Evolutionary conservation across 2,113 vertebrate genomes (phyloP).

Genomic region (Chloropsis cyanopogon): DNA sequence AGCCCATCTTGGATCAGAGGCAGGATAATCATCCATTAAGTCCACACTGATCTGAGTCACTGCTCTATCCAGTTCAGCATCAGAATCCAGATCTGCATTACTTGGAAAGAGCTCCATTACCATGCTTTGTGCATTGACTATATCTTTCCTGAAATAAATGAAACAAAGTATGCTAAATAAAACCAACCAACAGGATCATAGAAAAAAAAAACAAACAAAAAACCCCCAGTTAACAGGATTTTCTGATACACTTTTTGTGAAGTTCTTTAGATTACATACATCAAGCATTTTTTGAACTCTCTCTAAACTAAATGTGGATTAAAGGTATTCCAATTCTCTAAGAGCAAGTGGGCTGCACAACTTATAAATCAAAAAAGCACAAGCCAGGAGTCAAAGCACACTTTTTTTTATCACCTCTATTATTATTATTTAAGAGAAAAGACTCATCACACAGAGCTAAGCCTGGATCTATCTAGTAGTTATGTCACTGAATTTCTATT

Average conservation of each 20-base stretch:
- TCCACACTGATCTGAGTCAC: slow-evolving; percentile 89
- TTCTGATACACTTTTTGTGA: neutral
- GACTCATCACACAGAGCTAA: neutral
- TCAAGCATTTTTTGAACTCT: neutral
- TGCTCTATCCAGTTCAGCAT: slow-evolving; percentile 80
- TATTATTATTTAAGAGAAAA: neutral
- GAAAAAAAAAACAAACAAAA: neutral
- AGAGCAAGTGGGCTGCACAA: neutral
- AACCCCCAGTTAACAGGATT: neutral
- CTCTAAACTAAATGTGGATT: neutral
- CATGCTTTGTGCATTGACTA: slow-evolving; percentile 82
- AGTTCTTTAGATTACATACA: neutral
- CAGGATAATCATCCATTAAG: slow-evolving; percentile 94
- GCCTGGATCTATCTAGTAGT: neutral
- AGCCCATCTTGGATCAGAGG: slow-evolving; percentile 95
- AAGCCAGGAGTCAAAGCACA: neutral
- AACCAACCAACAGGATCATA: neutral
- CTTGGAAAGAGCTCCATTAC: slow-evolving; percentile 83
- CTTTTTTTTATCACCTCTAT: neutral
- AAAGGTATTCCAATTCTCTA: neutral
- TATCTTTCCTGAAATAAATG: slow-evolving; percentile 80
- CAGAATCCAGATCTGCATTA: slow-evolving; percentile 67
- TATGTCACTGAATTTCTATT: neutral
- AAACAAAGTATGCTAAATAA: neutral
- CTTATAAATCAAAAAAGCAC: neutral